phyloP scores from a whole-genome alignment of 2,113 vertebrate genomes.

The Poeciliopsis occidentalis region DNA sequence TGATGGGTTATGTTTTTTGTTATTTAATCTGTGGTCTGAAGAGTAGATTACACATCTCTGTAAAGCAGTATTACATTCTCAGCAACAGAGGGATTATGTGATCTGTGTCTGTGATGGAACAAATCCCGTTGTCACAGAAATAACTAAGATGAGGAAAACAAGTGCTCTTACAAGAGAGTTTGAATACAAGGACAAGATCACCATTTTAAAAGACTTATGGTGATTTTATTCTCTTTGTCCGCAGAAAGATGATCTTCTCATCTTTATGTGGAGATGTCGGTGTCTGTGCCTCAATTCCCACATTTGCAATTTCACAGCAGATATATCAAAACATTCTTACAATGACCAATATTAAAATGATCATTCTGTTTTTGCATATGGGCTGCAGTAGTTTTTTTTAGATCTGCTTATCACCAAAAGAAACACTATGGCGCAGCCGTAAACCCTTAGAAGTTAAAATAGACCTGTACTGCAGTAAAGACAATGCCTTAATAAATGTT shows the following conservation, averaged over 20 bases:
- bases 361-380: not conserved
- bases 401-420: not conserved
- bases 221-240: not conserved
- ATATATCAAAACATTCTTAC: conserved; percentile 12
- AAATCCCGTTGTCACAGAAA: not conserved
- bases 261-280: not conserved
- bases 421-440: not conserved
- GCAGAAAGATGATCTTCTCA: not conserved
- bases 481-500: not conserved
- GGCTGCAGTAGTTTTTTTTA: not conserved
- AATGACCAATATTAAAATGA: not conserved
- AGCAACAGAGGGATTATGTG: conserved; percentile 16
- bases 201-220: not conserved
- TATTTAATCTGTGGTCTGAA: conserved; percentile 1
- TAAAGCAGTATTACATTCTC: conserved; percentile 29
- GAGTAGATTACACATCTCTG: conserved; percentile 30
- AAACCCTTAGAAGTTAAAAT: not conserved
- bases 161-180: not conserved
- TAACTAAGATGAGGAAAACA: not conserved
- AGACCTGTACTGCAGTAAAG: not conserved
- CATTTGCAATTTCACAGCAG: not conserved
- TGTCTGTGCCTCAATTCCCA: not conserved
- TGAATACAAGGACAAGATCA: not conserved
- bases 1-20: conserved; percentile 5
- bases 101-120: conserved; percentile 8